Evolutionary conservation across 92 coral and sea anemone genomes (phyloP).

Genomic region (Nematostella vectensis): DNA sequence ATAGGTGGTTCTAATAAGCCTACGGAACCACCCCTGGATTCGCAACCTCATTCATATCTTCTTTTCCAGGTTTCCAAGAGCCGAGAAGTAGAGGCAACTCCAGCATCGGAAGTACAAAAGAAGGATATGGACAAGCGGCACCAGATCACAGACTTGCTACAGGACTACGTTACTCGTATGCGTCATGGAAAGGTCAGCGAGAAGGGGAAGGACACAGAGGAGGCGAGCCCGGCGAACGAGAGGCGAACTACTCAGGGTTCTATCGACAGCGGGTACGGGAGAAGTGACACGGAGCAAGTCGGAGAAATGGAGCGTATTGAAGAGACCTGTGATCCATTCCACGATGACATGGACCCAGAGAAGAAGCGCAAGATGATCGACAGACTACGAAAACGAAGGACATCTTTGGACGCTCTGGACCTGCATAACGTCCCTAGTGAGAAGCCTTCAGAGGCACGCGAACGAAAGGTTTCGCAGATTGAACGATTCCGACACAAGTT

Average conservation of each 20-base stretch:
- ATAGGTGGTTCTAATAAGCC: too few relatives aligned
- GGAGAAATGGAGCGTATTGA: constrained; percentile 1
- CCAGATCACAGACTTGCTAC: constrained; percentile 12
- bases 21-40: too few relatives aligned
- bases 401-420: constrained; percentile 51
- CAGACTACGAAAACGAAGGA: constrained; percentile 9
- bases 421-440: constrained; percentile 15
- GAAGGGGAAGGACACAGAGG: not conserved
- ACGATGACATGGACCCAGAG: not conserved
- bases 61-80: not conserved
- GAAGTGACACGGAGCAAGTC: not conserved
- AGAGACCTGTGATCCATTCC: not conserved
- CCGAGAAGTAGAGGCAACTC: not conserved
- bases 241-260: not conserved
- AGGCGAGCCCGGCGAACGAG: not conserved
- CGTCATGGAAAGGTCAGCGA: not conserved
- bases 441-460: not conserved
- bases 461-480: constrained; percentile 14
- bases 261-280: constrained; percentile 3
- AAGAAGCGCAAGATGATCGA: constrained; percentile 18
- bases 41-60: not conserved
- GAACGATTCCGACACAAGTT: constrained; percentile 43
- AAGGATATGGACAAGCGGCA: constrained; percentile 14
- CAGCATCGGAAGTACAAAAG: constrained; percentile 17
- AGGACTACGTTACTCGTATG: constrained; percentile 11